Conservation (phyloP, 2,888 invertebrate genomes). For the Tetragonula carbonaria region DNA sequence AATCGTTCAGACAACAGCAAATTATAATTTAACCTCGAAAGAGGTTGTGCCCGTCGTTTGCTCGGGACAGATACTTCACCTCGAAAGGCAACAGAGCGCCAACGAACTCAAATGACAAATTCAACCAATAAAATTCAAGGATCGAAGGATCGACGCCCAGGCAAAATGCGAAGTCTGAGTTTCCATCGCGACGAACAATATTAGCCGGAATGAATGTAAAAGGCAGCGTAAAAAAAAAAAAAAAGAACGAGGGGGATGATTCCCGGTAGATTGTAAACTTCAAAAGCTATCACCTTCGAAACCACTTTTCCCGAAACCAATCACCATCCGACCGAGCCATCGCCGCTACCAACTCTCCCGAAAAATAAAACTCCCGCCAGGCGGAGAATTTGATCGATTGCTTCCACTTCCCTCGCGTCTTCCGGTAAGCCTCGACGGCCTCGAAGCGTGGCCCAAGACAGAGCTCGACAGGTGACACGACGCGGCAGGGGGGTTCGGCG, state of each 20-base stretch:
- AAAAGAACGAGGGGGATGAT: background rate
- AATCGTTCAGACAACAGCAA: too few relatives aligned
- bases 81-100: too few relatives aligned
- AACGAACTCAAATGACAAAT: too few relatives aligned
- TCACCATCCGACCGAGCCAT: background rate
- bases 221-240: background rate
- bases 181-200: too few relatives aligned
- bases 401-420: conserved; percentile 41
- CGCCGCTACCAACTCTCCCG: background rate
- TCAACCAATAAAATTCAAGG: too few relatives aligned
- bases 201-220: background rate
- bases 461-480: conserved; percentile 50
- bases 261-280: background rate
- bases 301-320: background rate
- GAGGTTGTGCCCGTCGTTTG: too few relatives aligned
- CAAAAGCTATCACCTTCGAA: background rate
- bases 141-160: background rate
- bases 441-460: conserved; percentile 5
- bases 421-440: conserved; percentile 11
- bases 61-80: background rate
- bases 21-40: background rate
- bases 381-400: conserved; percentile 72
- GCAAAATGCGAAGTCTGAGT: too few relatives aligned
- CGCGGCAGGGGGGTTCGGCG: conserved; percentile 46
- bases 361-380: background rate